Evolutionary conservation across 2,113 vertebrate species (phyloP).

Genomic region (Malurus alboscapulatus): DNA sequence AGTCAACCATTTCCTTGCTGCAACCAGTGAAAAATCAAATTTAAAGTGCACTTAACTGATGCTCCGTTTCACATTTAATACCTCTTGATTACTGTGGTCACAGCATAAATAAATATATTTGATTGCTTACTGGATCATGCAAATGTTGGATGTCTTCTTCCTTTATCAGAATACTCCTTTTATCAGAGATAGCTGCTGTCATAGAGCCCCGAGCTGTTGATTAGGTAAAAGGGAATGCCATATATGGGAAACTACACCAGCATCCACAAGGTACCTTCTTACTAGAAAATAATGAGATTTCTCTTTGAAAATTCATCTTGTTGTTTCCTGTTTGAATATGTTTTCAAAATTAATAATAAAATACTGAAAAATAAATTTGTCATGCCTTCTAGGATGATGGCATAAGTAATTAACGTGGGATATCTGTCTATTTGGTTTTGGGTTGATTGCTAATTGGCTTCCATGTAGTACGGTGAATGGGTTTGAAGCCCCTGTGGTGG

Average conservation of each 20-base stretch:
- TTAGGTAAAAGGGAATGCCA: neutral
- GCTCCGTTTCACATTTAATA: neutral
- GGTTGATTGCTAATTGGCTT: neutral
- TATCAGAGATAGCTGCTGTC: constrained; percentile 9
- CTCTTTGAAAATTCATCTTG: neutral
- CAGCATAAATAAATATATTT: constrained; percentile 18
- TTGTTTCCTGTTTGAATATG: neutral
- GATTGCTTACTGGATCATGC: neutral
- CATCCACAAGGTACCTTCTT: neutral
- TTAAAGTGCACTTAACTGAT: neutral
- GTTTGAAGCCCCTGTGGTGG: neutral
- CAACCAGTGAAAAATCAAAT: neutral
- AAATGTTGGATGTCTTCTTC: neutral
- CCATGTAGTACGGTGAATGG: fast-evolving
- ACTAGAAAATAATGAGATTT: neutral
- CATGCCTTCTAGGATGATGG: neutral
- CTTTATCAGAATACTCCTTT: neutral
- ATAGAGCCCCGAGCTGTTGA: neutral
- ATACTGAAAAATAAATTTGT: neutral
- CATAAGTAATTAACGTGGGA: neutral
- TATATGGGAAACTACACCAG: neutral
- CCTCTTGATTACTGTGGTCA: neutral
- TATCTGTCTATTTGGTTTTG: neutral
- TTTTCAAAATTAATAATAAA: neutral
- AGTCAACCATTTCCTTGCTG: neutral